These are phyloP conservation scores for Caerostris extrusa DNA, from an alignment of 1,140 invertebrate genomes.

Conservation along the genomic window DNA sequence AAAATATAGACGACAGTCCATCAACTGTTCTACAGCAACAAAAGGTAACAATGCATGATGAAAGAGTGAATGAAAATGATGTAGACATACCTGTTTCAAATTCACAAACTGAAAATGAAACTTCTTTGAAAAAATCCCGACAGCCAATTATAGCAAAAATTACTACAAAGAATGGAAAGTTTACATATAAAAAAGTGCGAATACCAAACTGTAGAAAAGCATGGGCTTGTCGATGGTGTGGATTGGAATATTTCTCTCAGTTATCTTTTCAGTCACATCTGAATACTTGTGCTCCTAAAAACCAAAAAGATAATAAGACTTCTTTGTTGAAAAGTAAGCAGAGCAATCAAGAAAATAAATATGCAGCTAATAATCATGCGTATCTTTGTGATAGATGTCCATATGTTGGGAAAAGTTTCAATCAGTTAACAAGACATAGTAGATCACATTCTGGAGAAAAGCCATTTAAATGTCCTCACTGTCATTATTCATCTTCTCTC, in stretches of 20 bases:
- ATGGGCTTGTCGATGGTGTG: constrained; percentile 81
- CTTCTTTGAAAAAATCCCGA: background rate
- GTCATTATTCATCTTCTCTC: constrained; percentile 85
- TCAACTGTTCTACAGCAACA: background rate
- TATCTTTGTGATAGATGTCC: constrained; percentile 86
- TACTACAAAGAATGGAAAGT: background rate
- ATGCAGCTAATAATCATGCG: constrained; percentile 77
- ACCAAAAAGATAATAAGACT: constrained; percentile 84
- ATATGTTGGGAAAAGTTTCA: constrained; percentile 86
- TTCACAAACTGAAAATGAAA: background rate
- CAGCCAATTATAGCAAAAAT: constrained; percentile 15
- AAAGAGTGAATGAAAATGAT: background rate
- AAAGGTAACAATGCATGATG: background rate
- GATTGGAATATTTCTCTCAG: constrained; percentile 84
- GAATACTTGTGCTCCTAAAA: constrained; percentile 81
- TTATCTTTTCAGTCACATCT: constrained; percentile 85
- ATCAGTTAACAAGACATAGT: constrained; percentile 81
- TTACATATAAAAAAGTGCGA: constrained; percentile 83
- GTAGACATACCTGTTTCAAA: background rate
- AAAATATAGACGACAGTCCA: background rate
- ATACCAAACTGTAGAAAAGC: constrained; percentile 83
- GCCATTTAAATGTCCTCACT: constrained; percentile 79
- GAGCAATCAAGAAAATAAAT: background rate
- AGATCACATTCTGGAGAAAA: constrained; percentile 78
- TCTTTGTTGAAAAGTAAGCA: background rate